phyloP scores from a whole-genome alignment of 2,113 vertebrate species.

The Boulengeromyrus knoepffleri region DNA sequence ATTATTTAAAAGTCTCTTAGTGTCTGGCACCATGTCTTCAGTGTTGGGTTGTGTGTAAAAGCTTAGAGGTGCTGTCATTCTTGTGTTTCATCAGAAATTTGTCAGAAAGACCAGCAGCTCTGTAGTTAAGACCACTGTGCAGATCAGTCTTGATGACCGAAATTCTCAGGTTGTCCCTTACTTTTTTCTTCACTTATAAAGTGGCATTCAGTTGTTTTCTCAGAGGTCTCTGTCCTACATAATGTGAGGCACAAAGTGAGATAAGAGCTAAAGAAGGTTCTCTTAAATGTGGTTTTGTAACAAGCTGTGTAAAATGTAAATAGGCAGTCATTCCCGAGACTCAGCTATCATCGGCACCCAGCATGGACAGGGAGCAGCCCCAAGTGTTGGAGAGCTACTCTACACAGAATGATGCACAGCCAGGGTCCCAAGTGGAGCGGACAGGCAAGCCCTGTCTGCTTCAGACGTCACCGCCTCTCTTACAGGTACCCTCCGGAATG shows the following conservation, averaged over 20 bases:
- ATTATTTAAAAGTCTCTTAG: neutral
- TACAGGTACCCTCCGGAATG: constrained; percentile 26
- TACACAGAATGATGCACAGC: constrained; percentile 28
- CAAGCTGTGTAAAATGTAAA: constrained; percentile 6
- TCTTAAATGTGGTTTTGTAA: neutral
- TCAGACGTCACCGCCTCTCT: neutral
- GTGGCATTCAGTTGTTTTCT: neutral
- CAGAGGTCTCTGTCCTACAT: neutral
- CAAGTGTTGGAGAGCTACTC: constrained; percentile 41
- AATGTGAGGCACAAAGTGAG: neutral
- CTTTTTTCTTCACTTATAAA: neutral
- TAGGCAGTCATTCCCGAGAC: constrained; percentile 80
- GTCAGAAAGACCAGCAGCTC: constrained; percentile 64
- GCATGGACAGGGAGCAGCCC: constrained; percentile 31
- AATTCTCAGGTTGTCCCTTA: constrained; percentile 70
- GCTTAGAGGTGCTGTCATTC: constrained; percentile 10
- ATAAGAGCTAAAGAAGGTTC: neutral
- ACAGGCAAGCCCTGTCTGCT: neutral
- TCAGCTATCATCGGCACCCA: constrained; percentile 53
- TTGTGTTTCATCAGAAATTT: constrained; percentile 60
- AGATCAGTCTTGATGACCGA: constrained; percentile 68
- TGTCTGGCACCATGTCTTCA: neutral
- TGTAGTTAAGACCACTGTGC: constrained; percentile 69
- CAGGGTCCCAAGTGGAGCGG: neutral
- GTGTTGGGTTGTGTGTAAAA: neutral